Evolutionary conservation across 2,888 invertebrate genomes (phyloP), one percentile per base, ranked within the genome.

Genomic region (Conomelus anceps): DNA sequence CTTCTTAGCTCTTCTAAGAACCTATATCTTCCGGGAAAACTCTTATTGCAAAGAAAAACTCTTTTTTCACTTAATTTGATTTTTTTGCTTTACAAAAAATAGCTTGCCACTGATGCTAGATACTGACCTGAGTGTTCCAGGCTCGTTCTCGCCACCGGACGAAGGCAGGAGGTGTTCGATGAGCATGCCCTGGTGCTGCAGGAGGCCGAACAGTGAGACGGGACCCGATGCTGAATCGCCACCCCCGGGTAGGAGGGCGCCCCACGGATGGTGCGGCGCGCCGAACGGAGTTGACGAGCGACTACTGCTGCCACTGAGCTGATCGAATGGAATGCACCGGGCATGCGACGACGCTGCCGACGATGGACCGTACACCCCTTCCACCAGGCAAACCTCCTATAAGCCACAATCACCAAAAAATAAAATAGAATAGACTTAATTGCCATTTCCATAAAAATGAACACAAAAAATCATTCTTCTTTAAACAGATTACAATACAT

Each of bases 201-300:
- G 92, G 93, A 94, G 89, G 22, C 91, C 91, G 20, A 91, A 89
- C 17, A 90, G 90, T 86, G 84, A 91, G 88, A 86, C 90, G 89
- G 63, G 89, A 90, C 89, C 23, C 90, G 89, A 29, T 90, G 84
- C 87, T 89, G 90, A 17, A 90, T 89, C 13, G 90, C 93, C 92
- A 26, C 91, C 92, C 63, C 63, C 63, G n/a, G 63, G 89, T 20
- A 92, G 89, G 13, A 90, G 88, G 24, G 90, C 93, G 86, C 86
- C 29, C 86, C 94, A 94, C 29, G 95, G 94, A n/a, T n/a, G n/a
- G n/a, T n/a, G n/a, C 23, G 94, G 93, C 91, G 95, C 94, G 89
- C 94, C 94, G 92, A 95, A 95, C 26, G 95, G 95, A 22, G 95
- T 94, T 85, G 95, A 94, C 22, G 94, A 94, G 41, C 94, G 92